These are phyloP conservation scores for Bergia sp. DNA, from an alignment of 92 coral and sea anemone genomes.

Conservation along the genomic window DNA sequence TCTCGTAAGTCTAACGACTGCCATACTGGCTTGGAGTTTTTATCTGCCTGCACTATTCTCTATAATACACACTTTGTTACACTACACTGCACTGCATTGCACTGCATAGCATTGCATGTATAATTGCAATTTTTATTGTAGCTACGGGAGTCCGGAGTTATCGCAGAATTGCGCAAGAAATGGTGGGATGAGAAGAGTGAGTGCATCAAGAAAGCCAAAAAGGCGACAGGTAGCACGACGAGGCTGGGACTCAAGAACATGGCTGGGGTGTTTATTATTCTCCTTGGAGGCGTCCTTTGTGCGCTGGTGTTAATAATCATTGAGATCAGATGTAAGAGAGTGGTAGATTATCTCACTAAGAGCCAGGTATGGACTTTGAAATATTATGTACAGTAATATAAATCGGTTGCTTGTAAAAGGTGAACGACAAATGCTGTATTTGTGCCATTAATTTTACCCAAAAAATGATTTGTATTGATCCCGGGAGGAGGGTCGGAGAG, in stretches of 20 bases:
- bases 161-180: constrained; percentile 68
- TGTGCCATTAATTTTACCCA: too few relatives aligned
- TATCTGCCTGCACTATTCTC: too few relatives aligned
- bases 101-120: neutral
- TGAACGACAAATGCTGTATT: too few relatives aligned
- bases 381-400: neutral
- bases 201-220: constrained; percentile 67
- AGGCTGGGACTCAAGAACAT: constrained; percentile 88
- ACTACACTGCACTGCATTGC: too few relatives aligned
- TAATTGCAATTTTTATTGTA: constrained; percentile 9
- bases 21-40: too few relatives aligned
- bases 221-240: constrained; percentile 62
- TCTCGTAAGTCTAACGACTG: too few relatives aligned
- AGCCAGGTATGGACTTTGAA: constrained; percentile 65
- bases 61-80: too few relatives aligned
- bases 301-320: constrained; percentile 75
- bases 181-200: constrained; percentile 98
- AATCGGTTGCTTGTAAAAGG: too few relatives aligned
- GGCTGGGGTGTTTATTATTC: constrained; percentile 94
- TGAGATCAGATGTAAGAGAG: constrained; percentile 86
- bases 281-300: constrained; percentile 81
- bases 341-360: constrained; percentile 79
- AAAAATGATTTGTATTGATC: too few relatives aligned
- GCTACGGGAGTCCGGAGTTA: constrained; percentile 91
- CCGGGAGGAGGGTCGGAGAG: too few relatives aligned